Conservation (phyloP, 2,797 vertebrate genomes). For the Otolemur crassicaudatus region DNA sequence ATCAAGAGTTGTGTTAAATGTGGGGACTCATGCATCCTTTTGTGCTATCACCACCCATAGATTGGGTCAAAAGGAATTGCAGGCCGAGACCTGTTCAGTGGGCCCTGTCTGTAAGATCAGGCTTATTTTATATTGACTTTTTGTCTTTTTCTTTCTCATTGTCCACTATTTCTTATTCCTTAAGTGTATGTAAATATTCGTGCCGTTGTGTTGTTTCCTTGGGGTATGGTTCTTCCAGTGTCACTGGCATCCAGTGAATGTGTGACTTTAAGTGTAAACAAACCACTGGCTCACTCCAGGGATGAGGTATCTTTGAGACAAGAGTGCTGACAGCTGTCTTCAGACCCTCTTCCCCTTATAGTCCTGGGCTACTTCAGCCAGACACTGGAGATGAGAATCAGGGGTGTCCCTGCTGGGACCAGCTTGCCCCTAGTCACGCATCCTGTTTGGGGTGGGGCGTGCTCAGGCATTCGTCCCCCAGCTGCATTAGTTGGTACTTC, state of each 20-base stretch:
- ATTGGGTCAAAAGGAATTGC: neutral
- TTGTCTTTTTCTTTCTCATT: neutral
- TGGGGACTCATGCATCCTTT: neutral
- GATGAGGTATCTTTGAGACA: neutral
- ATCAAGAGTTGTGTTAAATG: neutral
- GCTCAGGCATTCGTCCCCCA: neutral
- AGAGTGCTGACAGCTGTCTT: neutral
- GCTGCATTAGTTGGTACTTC: neutral
- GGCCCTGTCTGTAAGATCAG: neutral
- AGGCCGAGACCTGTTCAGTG: fast-evolving
- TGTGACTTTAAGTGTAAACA: neutral
- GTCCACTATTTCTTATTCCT: neutral
- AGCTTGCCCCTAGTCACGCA: fast-evolving
- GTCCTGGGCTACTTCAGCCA: neutral
- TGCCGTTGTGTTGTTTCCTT: neutral
- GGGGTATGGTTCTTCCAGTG: neutral
- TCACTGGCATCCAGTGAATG: neutral
- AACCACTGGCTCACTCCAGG: neutral
- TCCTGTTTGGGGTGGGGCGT: neutral
- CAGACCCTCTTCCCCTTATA: too few relatives aligned
- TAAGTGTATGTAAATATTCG: fast-evolving
- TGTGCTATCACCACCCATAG: neutral
- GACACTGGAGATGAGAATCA: neutral
- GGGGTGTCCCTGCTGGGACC: neutral
- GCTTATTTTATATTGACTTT: neutral